These are phyloP conservation scores for Blennius ocellaris DNA, from an alignment of 2,113 vertebrate species.

Conservation along the genomic window DNA sequence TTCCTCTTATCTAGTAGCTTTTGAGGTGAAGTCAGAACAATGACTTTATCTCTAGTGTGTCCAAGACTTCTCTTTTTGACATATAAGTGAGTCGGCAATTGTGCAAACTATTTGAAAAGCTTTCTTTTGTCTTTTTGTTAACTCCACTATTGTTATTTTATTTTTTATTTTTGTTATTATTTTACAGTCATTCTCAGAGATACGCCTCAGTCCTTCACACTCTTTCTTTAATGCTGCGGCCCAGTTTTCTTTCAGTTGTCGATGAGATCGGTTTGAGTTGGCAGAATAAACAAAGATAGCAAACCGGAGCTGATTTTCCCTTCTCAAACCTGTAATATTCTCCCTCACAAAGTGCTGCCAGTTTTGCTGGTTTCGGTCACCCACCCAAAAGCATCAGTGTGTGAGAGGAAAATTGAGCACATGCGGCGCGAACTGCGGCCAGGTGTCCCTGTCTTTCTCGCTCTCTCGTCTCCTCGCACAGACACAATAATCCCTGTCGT, in stretches of 20 bases:
- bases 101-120: no score
- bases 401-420: not conserved
- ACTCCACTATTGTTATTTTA: no score
- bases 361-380: slow-evolving; percentile 18
- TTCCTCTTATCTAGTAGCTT: no score
- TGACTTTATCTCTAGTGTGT: no score
- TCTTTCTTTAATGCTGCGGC: no score
- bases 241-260: not conserved
- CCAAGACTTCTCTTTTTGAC: no score
- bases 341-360: not conserved
- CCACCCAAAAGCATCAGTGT: slow-evolving; percentile 2
- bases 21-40: no score
- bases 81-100: no score
- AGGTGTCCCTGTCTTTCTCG: not conserved
- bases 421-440: slow-evolving; percentile 11
- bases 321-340: slow-evolving; percentile 15
- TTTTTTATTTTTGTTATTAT: no score
- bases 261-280: not conserved
- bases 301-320: not conserved
- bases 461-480: slow-evolving; percentile 13
- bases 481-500: slow-evolving; percentile 31
- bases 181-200: no score
- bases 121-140: no score
- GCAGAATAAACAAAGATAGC: not conserved
- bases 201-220: no score